Base-by-base conservation (phyloP, 2,113 vertebrate species). In the Epinephelus lanceolatus region DNA sequence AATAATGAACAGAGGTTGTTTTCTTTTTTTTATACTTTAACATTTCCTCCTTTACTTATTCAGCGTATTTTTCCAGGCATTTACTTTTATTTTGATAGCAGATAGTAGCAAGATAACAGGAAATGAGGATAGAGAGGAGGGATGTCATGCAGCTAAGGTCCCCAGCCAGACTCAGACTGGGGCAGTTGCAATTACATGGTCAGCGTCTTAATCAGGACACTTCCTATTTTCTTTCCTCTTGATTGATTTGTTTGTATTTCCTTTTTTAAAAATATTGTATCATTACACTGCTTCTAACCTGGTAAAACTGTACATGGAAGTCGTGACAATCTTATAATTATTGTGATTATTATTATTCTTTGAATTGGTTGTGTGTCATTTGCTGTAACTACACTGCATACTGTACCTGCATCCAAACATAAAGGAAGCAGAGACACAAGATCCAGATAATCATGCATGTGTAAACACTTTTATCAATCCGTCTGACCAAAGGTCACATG, bases 391-490 rank as follows among this genome's bases (percentile, higher is more conserved):
- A 15, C 3, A 53, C 6, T 13, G 37, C 40, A 66, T 57, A 14
- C 11, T 76, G 30, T 33, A 21, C n/a, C n/a, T 76, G 18, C 0
- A 15, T 40, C 6, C 10, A 2, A 75, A 53, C 14, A 12, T 30
- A 30, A 71, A 42, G 1, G 4, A 57, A 40, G 69, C 62, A 33
- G 47, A 61, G 25, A 74, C 33, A 47, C 25, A 62, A 18, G n/a
- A 8, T 60, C 30, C 53, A 45, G 15, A 68, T 72, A 67, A 69
- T 68, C 21, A 47, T 33, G 67, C 37, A 70, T 25, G 13, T 30
- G 66, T 55, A 61, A 80, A 80, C 71, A 84, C n/a, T 80, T 45
- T 51, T 51, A 84, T 76, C 73, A 74, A 53, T 14, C 17, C 53
- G 51, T 74, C 51, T 52, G 55, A 69, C 19, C 63, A 77, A 88